These are phyloP conservation scores for Mico argentatus DNA, from an alignment of 2,797 vertebrate species.

Conservation along the genomic window DNA sequence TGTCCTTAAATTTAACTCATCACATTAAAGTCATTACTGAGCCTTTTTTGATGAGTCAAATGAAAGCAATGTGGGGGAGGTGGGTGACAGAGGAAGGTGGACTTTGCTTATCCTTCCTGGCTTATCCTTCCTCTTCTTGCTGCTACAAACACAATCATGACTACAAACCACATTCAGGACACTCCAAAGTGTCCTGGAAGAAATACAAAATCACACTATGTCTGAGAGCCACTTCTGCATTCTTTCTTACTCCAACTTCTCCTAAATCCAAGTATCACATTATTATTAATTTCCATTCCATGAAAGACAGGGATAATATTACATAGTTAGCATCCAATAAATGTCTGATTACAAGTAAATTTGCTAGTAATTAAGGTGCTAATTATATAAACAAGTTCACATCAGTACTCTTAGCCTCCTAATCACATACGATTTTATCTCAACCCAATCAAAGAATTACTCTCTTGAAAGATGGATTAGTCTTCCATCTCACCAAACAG, in stretches of 20 bases:
- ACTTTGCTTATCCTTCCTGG: background rate
- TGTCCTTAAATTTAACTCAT: background rate
- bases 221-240: background rate
- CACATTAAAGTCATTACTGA: background rate
- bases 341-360: background rate
- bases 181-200: background rate
- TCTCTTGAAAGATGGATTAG: background rate
- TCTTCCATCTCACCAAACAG: background rate
- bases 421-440: background rate
- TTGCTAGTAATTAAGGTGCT: background rate
- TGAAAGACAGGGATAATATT: background rate
- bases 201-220: background rate
- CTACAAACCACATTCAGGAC: background rate
- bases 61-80: background rate
- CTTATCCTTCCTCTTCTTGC: background rate
- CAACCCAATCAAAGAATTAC: background rate
- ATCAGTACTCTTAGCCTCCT: background rate
- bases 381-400: background rate
- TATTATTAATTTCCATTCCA: background rate
- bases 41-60: background rate
- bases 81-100: background rate
- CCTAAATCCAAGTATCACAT: background rate
- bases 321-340: fast-evolving
- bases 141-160: background rate
- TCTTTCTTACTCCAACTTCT: background rate